Conservation (phyloP, 1,140 invertebrate genomes). For the Helicoverpa zea region DNA sequence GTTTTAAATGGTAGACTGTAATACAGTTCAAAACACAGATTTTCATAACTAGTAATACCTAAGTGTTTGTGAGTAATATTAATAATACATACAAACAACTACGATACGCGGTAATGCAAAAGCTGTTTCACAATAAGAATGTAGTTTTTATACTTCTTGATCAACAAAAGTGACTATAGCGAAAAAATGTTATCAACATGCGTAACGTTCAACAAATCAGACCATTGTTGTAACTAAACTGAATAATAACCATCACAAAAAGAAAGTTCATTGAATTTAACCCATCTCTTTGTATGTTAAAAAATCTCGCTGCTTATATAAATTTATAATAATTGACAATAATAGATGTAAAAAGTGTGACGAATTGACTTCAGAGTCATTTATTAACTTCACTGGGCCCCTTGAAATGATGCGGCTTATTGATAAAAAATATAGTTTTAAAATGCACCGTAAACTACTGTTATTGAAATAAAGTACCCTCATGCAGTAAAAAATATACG, state of each 20-base stretch:
- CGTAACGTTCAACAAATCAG: conserved; percentile 33
- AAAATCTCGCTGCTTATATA: conserved; percentile 50
- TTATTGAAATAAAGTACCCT: conserved; percentile 76
- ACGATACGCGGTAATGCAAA: no score
- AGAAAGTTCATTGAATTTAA: conserved; percentile 48
- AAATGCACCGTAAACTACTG: conserved; percentile 54
- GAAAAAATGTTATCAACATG: conserved; percentile 16
- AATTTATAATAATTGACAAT: conserved; percentile 64
- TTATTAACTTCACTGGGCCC: conserved; percentile 58
- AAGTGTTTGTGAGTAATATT: no score
- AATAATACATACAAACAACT: no score
- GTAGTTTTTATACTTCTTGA: not conserved
- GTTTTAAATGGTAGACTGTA: no score
- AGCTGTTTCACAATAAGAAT: no score
- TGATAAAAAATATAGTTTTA: conserved; percentile 73
- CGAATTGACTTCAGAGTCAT: conserved; percentile 74
- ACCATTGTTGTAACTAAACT: conserved; percentile 28
- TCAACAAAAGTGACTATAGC: not conserved
- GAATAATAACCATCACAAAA: conserved; percentile 34
- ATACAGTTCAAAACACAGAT: no score
- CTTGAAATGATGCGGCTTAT: conserved; percentile 65
- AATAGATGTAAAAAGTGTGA: conserved; percentile 77
- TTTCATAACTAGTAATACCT: no score
- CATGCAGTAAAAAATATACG: conserved; percentile 65
- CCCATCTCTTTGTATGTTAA: conserved; percentile 47